phyloP scores from a whole-genome alignment of 2,888 invertebrate species.

The Netelia inedita region DNA sequence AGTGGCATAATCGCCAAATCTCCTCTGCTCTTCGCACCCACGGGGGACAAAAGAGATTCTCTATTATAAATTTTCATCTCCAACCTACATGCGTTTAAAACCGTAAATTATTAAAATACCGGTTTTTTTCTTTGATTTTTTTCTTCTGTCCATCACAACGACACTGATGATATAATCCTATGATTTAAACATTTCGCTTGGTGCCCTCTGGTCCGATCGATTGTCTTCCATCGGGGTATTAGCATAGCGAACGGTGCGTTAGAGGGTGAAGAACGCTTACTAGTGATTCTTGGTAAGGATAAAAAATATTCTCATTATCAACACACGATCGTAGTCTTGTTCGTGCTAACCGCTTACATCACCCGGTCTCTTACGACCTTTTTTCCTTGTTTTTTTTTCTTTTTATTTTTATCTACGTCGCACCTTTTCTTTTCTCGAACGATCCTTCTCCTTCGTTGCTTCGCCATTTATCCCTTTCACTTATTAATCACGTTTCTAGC shows the following conservation, averaged over 20 bases:
- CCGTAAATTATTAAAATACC: no score
- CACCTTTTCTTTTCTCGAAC: background rate
- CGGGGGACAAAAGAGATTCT: constrained; percentile 80
- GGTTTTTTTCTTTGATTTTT: no score
- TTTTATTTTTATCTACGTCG: constrained; percentile 2
- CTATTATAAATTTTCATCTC: constrained; percentile 78
- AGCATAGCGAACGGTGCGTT: constrained; percentile 42
- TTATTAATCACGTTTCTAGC: background rate
- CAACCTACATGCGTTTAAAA: no score
- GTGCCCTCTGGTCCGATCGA: constrained; percentile 71
- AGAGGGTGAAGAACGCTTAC: constrained; percentile 42
- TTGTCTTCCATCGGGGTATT: constrained; percentile 79
- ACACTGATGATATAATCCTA: no score
- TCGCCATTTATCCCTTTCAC: background rate
- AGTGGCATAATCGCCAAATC: constrained; percentile 83
- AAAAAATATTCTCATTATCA: constrained; percentile 8
- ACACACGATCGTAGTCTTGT: background rate
- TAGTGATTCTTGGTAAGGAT: constrained; percentile 29
- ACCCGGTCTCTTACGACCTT: background rate
- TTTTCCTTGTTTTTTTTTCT: background rate
- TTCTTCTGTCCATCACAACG: no score
- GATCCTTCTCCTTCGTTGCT: background rate
- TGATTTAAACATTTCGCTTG: constrained; percentile 78
- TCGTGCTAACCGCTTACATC: background rate
- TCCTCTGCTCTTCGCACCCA: constrained; percentile 81